Evolutionary conservation across 92 coral and sea anemone genomes (phyloP).

Genomic region (Isaurus tuberculatus): DNA sequence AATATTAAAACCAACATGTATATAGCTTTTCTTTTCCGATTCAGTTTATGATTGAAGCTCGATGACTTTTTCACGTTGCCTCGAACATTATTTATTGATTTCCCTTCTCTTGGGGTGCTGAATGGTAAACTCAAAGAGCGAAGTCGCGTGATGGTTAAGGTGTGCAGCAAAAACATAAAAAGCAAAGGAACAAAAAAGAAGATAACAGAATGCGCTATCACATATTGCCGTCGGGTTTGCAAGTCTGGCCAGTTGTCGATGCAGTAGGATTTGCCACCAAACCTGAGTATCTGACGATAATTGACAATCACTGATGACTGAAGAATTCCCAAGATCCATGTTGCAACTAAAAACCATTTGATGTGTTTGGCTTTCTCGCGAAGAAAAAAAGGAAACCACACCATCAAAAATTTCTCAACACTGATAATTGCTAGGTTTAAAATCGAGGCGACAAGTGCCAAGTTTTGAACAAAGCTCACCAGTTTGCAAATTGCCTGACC

Average conservation of each 20-base stretch:
- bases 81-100: neutral
- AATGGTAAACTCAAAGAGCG: conserved; percentile 48
- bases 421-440: conserved; percentile 70
- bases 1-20: conserved; percentile 72
- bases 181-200: conserved; percentile 73
- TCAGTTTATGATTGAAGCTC: conserved; percentile 56
- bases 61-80: neutral
- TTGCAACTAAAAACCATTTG: conserved; percentile 65
- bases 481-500: conserved; percentile 69
- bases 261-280: conserved; percentile 51
- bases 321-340: conserved; percentile 72
- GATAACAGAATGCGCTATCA: conserved; percentile 52
- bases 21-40: conserved; percentile 73
- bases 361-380: conserved; percentile 72
- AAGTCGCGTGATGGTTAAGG: conserved; percentile 66
- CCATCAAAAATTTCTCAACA: conserved; percentile 78
- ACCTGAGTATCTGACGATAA: conserved; percentile 33
- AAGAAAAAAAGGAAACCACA: conserved; percentile 74
- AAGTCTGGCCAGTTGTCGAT: conserved; percentile 68
- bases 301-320: conserved; percentile 57
- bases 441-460: conserved; percentile 65
- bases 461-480: conserved; percentile 63
- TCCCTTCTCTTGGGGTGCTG: neutral
- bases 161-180: conserved; percentile 71
- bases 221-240: conserved; percentile 49